These are phyloP conservation scores for Mesoclemmys tuberculata DNA, from an alignment of 2,113 vertebrate genomes.

Conservation along the genomic window DNA sequence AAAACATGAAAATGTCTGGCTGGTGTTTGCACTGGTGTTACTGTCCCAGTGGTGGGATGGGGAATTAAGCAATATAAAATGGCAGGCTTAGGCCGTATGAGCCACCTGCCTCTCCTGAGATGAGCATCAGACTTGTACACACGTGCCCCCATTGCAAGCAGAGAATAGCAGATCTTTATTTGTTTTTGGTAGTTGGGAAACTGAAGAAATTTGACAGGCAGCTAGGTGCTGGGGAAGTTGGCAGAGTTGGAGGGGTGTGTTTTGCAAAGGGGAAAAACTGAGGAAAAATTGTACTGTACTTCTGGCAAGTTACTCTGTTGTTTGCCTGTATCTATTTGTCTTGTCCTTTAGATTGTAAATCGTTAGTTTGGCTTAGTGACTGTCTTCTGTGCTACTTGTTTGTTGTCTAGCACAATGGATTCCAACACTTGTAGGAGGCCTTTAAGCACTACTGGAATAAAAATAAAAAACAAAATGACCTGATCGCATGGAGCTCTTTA, in stretches of 20 bases:
- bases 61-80: neutral
- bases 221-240: neutral
- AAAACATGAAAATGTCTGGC: too few species aligned
- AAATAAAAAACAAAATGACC: neutral
- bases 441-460: neutral
- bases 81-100: neutral
- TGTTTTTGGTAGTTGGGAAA: neutral
- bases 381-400: neutral
- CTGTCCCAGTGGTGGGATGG: neutral
- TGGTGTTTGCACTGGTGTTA: neutral
- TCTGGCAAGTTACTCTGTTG: neutral
- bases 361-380: neutral
- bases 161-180: neutral
- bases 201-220: neutral
- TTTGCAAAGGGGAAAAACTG: neutral
- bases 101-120: neutral
- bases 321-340: neutral
- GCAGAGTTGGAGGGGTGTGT: neutral
- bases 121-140: neutral
- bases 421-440: neutral
- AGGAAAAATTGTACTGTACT: neutral
- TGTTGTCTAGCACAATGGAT: neutral
- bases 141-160: neutral
- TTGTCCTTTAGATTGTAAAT: neutral
- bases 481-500: neutral